Conservation (phyloP, 37 sponge, comb jelly and placozoan species). For the Axinella damicornis region DNA sequence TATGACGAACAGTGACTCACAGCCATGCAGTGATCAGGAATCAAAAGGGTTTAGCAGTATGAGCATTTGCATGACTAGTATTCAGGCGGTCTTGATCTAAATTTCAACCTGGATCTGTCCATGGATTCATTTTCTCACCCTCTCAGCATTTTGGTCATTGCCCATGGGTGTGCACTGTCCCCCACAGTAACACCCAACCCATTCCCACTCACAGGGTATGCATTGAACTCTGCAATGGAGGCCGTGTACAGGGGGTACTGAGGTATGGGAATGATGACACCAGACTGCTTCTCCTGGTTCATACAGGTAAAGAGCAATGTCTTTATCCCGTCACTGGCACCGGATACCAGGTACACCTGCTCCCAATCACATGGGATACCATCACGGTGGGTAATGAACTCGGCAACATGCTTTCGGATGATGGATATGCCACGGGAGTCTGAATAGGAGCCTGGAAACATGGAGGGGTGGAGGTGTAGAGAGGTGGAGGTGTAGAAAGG, state of each 20-base stretch:
- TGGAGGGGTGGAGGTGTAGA: neutral
- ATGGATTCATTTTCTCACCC: too few species aligned
- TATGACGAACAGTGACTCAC: too few species aligned
- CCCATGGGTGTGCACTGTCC: too few species aligned
- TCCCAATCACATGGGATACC: slow-evolving; percentile 45
- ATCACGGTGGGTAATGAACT: slow-evolving; percentile 86
- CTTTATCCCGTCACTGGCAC: slow-evolving; percentile 94
- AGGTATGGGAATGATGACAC: slow-evolving; percentile 94
- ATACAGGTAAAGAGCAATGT: slow-evolving; percentile 38
- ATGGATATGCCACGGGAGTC: slow-evolving; percentile 81
- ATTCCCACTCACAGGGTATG: slow-evolving; percentile 42
- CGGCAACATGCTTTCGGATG: slow-evolving; percentile 83
- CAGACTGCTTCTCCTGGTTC: slow-evolving; percentile 12
- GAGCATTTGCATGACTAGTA: too few species aligned
- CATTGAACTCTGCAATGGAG: slow-evolving; percentile 65
- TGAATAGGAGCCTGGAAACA: slow-evolving; percentile 85
- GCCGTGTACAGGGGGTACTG: slow-evolving; percentile 99
- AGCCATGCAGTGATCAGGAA: too few species aligned
- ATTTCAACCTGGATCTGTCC: too few species aligned
- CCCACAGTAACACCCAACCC: too few species aligned
- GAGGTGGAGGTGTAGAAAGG: too few species aligned
- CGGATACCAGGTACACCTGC: slow-evolving; percentile 83
- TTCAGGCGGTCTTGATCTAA: too few species aligned
- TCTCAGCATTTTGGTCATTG: too few species aligned
- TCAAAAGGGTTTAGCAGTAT: too few species aligned